A percentile compares a stretch with the other conserved stretches of the same genome.
Evolutionary conservation across 1,140 invertebrate species (phyloP).

Genomic region (Drosophila athabasca): DNA sequence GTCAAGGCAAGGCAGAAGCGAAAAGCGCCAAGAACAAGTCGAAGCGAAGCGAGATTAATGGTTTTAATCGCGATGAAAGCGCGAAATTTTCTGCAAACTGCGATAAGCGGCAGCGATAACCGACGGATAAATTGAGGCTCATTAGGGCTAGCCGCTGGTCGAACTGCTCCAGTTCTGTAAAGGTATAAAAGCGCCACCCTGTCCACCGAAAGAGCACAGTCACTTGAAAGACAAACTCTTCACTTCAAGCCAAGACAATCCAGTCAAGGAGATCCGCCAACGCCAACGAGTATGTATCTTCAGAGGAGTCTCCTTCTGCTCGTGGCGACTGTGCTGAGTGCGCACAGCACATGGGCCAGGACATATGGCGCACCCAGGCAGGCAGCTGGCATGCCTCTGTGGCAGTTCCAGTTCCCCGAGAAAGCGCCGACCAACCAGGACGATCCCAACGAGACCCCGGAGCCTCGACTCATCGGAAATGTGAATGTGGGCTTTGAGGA

Average conservation of each 20-base stretch:
- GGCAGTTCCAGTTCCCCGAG: constrained; percentile 9
- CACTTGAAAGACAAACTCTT: too few relatives aligned
- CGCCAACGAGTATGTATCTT: too few relatives aligned
- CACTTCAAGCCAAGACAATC: too few relatives aligned
- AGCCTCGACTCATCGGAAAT: constrained; percentile 1
- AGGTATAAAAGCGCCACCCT: constrained; percentile 45
- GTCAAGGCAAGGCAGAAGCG: too few relatives aligned
- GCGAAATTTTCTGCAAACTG: constrained; percentile 21
- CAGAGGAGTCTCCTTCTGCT: too few relatives aligned
- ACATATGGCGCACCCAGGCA: not conserved
- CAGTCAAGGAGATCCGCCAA: too few relatives aligned
- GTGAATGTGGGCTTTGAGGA: not conserved
- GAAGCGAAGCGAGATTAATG: constrained; percentile 54
- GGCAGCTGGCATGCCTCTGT: not conserved
- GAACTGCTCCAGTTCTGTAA: not conserved
- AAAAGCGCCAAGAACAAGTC: constrained; percentile 36
- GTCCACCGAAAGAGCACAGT: too few relatives aligned
- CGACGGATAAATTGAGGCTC: constrained; percentile 47
- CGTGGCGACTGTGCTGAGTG: too few relatives aligned
- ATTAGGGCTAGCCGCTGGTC: constrained; percentile 28
- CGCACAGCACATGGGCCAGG: too few relatives aligned
- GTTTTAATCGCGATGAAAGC: constrained; percentile 66
- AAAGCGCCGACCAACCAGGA: not conserved
- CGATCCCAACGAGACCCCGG: not conserved
- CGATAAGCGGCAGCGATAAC: constrained; percentile 59